phyloP scores from a whole-genome alignment of 1,140 invertebrate genomes.

The Sinonovacula constricta region DNA sequence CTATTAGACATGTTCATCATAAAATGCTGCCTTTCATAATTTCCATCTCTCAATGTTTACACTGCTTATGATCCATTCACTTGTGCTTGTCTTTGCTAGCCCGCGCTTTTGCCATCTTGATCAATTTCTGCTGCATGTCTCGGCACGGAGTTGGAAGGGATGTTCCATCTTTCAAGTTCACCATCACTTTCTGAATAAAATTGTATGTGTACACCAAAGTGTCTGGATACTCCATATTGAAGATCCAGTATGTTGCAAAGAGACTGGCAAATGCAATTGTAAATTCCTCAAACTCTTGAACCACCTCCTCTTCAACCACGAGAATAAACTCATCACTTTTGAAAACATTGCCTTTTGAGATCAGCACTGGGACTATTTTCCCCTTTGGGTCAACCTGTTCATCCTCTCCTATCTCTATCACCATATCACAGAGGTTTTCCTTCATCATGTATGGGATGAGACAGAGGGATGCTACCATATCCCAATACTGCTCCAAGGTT shows the following conservation, averaged over 20 bases:
- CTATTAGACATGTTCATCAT: too few species aligned
- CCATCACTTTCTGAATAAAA: constrained; percentile 73
- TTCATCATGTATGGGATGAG: constrained; percentile 69
- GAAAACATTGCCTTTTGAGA: constrained; percentile 72
- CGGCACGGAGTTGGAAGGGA: constrained; percentile 67
- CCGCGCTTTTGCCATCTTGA: constrained; percentile 40
- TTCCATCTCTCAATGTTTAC: background rate
- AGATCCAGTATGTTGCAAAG: constrained; percentile 75
- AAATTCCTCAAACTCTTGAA: constrained; percentile 76
- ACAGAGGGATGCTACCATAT: constrained; percentile 75
- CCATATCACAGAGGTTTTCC: constrained; percentile 74
- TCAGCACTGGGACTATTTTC: constrained; percentile 72
- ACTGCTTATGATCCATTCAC: background rate
- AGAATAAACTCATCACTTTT: constrained; percentile 74
- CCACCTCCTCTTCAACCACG: constrained; percentile 72
- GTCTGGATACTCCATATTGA: constrained; percentile 75
- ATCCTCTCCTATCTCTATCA: constrained; percentile 71
- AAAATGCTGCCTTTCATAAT: background rate
- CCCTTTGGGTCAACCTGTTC: constrained; percentile 72
- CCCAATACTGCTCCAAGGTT: constrained; percentile 73
- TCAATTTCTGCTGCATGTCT: constrained; percentile 57
- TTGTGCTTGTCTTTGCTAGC: constrained; percentile 47
- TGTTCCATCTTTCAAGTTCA: constrained; percentile 66
- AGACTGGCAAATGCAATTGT: constrained; percentile 73
- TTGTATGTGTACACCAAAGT: constrained; percentile 73